Base-by-base conservation (phyloP, 2,888 invertebrate genomes). In the Hemistola chrysoprasaria region DNA sequence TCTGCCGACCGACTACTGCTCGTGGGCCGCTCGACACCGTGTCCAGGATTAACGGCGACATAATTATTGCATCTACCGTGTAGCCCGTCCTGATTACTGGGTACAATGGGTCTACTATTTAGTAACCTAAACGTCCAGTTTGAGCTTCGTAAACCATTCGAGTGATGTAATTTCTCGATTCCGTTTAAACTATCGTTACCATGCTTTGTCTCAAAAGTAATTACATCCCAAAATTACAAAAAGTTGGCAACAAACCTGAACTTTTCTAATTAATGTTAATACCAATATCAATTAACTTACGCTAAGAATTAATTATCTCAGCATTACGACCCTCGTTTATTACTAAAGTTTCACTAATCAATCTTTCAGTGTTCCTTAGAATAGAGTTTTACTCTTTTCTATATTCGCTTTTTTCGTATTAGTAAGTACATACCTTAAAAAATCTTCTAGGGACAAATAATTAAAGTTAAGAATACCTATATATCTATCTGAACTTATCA, bases 211-310 rank as follows among this genome's bases (percentile, higher is more conserved):
- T 40, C 31, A 30, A 31, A 40, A 41, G 41, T 47, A 39, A 41
- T 40, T 38, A 47, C 46, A 26, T 46, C 44, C 46, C 46, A 53
- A 65, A 62, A 66, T 62, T 65, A 66, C 67, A 72, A 71, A 71
- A 72, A 68, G 62, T 55, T 62, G 50, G 57, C 59, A 61, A 65
- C 65, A 66, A 64, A 66, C 65, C 68, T 62, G 65, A 82, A 85
- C 73, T 85, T 85, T 81, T 81, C 81, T 83, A 86, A 86, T 86
- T 85, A 84, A 80, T 79, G 80, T 78, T 84, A 81, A 81, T 83
- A 80, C 75, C 76, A 72, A 78, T 83, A 83, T 83, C 82, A 83
- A 86, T 86, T 85, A 85, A 81, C 73, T 83, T 78, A 77, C 73
- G 76, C 78, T 83, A 82, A 80, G 83, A 85, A 85, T 85, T 84